Conservation (phyloP, 2,888 invertebrate species). For the Cephalotes varians region DNA sequence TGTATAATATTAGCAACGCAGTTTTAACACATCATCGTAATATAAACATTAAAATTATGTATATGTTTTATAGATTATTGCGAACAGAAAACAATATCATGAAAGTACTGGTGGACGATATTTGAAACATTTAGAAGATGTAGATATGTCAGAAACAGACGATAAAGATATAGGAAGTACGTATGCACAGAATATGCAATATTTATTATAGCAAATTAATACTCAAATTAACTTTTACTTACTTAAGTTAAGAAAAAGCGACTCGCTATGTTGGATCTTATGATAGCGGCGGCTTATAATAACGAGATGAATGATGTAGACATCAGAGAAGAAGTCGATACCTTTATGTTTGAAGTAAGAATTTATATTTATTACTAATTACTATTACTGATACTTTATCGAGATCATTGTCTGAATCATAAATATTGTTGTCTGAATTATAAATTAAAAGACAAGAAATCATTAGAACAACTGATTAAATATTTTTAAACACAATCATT, state of each 20-base stretch:
- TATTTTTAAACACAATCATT: not conserved
- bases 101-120: conserved; percentile 1
- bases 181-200: not conserved
- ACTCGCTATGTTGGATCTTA: conserved; percentile 81
- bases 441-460: not conserved
- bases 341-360: conserved; percentile 79
- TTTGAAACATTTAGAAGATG: not conserved
- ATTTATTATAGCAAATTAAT: not conserved
- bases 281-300: conserved; percentile 76
- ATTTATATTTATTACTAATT: no score
- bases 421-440: not conserved
- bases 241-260: conserved; percentile 65
- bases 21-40: not conserved
- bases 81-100: conserved; percentile 30
- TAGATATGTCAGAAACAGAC: not conserved
- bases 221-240: not conserved
- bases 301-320: conserved; percentile 75
- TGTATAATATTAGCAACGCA: not conserved
- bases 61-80: conserved; percentile 13
- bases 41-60: not conserved
- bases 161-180: not conserved
- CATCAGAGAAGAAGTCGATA: conserved; percentile 83
- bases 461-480: not conserved
- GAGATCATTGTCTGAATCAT: not conserved
- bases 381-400: not conserved